These are phyloP conservation scores for Odontesthes bonariensis DNA, from an alignment of 2,113 vertebrate species.

Conservation along the genomic window DNA sequence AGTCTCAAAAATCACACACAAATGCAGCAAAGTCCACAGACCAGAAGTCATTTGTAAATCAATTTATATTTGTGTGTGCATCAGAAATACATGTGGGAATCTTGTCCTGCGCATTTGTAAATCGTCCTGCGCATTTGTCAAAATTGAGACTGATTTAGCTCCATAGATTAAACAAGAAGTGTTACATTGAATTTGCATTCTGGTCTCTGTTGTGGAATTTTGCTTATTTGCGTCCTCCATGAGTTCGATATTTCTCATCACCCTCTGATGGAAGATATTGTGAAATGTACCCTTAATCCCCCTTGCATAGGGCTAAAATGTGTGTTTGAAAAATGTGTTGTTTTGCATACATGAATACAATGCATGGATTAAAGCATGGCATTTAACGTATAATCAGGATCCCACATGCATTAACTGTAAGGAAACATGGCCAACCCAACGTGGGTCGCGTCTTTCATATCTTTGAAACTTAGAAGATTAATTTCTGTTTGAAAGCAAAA, in stretches of 20 bases:
- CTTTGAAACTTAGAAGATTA: no score
- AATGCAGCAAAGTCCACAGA: no score
- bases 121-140: no score
- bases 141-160: no score
- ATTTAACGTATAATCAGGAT: conserved; percentile 22
- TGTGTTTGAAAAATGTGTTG: conserved; percentile 4
- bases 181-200: conserved; percentile 27
- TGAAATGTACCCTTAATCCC: neutral
- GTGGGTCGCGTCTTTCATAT: no score
- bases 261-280: conserved; percentile 2
- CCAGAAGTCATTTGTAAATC: no score
- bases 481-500: no score
- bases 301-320: conserved; percentile 3
- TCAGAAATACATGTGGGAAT: no score
- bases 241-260: conserved; percentile 4
- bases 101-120: no score
- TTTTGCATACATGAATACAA: conserved; percentile 24
- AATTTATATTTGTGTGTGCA: no score
- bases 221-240: neutral
- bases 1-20: no score
- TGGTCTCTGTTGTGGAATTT: conserved; percentile 16
- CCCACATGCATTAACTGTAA: conserved; percentile 35
- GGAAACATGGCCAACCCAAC: neutral
- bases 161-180: no score
- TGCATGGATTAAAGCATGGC: conserved; percentile 61